Conservation (phyloP, 2,888 invertebrate genomes). For the Ornithoptera alexandrae region DNA sequence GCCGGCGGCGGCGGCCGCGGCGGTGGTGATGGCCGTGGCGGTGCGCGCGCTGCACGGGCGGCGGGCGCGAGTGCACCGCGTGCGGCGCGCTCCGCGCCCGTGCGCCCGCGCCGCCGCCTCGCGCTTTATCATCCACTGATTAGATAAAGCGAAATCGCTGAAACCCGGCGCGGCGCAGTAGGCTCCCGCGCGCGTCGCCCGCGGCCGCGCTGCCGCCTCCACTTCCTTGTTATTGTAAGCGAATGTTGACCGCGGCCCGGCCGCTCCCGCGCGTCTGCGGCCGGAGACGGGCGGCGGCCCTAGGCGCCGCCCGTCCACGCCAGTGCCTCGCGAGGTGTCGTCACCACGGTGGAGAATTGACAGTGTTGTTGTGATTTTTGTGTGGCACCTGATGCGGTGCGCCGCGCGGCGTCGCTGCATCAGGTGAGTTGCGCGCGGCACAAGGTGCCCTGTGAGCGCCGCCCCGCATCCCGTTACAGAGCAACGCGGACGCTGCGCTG, state of each 20-base stretch:
- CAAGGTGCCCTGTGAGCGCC: too few species aligned
- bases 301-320: too few species aligned
- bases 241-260: conserved; percentile 34
- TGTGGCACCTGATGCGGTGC: too few species aligned
- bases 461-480: too few species aligned
- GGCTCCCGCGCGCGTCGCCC: conserved; percentile 48
- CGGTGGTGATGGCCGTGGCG: neutral
- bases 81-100: conserved; percentile 35
- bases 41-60: conserved; percentile 9
- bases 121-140: conserved; percentile 62
- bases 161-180: conserved; percentile 51
- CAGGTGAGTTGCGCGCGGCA: too few species aligned
- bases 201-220: conserved; percentile 41
- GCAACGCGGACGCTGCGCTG: too few species aligned
- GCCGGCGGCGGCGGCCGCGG: neutral
- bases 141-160: conserved; percentile 66
- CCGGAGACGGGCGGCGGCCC: neutral
- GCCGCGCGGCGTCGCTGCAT: too few species aligned
- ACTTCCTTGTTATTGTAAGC: conserved; percentile 44
- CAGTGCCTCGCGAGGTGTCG: too few species aligned
- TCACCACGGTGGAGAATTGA: too few species aligned
- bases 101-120: conserved; percentile 35
- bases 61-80: conserved; percentile 23
- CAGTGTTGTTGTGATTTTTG: too few species aligned
- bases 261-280: neutral